Conservation (phyloP, 2,888 invertebrate genomes). For the Vesta saturnalis region DNA sequence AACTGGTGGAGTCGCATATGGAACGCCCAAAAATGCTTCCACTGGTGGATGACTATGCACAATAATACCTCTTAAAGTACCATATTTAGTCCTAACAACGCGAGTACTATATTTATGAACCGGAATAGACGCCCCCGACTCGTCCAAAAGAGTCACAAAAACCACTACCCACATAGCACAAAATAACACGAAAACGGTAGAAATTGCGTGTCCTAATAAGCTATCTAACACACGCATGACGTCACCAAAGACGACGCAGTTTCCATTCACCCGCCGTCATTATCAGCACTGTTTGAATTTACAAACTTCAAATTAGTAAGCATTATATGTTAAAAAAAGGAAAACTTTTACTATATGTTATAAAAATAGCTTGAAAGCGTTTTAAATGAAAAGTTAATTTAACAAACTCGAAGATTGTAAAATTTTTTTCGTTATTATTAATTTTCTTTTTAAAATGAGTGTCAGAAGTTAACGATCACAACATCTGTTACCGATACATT, state of each 20-base stretch:
- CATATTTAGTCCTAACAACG: slow-evolving; percentile 90
- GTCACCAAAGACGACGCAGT: slow-evolving; percentile 54
- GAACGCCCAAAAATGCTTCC: slow-evolving; percentile 93
- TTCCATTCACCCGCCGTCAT: slow-evolving; percentile 50
- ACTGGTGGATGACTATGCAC: slow-evolving; percentile 84
- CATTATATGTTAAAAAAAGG: neutral
- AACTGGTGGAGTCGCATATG: slow-evolving; percentile 91
- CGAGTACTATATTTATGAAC: slow-evolving; percentile 84
- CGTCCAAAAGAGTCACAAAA: slow-evolving; percentile 68
- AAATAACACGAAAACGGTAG: slow-evolving; percentile 55
- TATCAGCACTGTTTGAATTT: slow-evolving; percentile 23
- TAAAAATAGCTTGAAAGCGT: neutral
- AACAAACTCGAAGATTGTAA: neutral
- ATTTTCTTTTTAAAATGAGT: slow-evolving; percentile 9
- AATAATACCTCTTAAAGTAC: slow-evolving; percentile 85
- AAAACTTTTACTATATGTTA: no score
- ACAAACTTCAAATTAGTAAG: slow-evolving; percentile 3
- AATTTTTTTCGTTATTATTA: neutral
- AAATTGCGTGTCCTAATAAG: slow-evolving; percentile 54
- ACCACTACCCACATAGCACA: slow-evolving; percentile 65
- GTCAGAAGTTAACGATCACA: slow-evolving; percentile 7
- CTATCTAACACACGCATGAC: slow-evolving; percentile 59
- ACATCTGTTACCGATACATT: slow-evolving; percentile 52
- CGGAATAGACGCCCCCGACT: slow-evolving; percentile 64
- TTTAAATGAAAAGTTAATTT: neutral